phyloP scores from a whole-genome alignment of 2,797 vertebrate genomes.

The Chelon labrosus region DNA sequence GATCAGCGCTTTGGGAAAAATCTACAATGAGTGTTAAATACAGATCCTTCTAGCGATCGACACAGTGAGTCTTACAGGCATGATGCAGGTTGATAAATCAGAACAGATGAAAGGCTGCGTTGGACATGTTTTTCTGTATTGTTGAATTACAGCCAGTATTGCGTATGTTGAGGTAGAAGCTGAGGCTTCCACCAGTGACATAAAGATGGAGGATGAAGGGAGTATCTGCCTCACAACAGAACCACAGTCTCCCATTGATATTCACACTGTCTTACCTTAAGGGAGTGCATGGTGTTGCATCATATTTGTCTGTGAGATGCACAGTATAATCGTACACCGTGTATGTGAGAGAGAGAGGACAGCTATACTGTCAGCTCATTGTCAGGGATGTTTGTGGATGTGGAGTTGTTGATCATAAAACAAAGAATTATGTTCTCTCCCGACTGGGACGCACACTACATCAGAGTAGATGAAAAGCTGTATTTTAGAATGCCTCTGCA shows the following conservation, averaged over 20 bases:
- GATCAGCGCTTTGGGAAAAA: conserved; percentile 38
- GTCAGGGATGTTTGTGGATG: conserved; percentile 5
- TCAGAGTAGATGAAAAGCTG: neutral
- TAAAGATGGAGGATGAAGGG: conserved; percentile 13
- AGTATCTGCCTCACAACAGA: neutral
- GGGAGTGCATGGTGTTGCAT: conserved; percentile 30
- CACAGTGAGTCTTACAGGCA: conserved; percentile 20
- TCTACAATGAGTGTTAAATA: conserved; percentile 24
- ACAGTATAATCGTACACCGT: conserved; percentile 12
- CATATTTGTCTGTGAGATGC: conserved; percentile 29
- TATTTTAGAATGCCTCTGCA: neutral
- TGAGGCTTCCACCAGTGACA: neutral
- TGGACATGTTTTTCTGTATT: conserved; percentile 3
- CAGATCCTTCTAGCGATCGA: conserved; percentile 25
- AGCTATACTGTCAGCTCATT: conserved; percentile 16
- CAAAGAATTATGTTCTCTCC: neutral
- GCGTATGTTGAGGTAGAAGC: neutral
- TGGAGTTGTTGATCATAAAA: conserved; percentile 13
- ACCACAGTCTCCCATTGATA: conserved; percentile 8
- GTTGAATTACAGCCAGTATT: neutral
- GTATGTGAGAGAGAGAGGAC: neutral
- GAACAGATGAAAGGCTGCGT: conserved; percentile 20
- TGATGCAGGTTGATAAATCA: conserved; percentile 20
- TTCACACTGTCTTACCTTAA: conserved; percentile 1
- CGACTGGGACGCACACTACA: neutral